These are phyloP conservation scores for Notechis scutatus DNA, from an alignment of 2,113 vertebrate species.

Conservation along the genomic window DNA sequence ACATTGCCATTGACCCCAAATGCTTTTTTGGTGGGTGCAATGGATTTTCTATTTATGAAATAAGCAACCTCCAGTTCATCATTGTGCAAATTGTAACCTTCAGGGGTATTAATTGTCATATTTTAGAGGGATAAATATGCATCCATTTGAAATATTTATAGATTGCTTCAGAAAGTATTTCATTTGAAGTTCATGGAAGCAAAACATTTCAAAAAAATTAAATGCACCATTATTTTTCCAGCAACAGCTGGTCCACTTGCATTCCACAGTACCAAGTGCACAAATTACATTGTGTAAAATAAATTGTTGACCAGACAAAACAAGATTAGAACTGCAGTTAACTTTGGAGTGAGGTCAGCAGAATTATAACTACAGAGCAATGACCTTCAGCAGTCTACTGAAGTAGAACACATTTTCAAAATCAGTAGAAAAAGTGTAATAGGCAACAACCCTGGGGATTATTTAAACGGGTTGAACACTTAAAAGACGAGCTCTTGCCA, in stretches of 20 bases:
- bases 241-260: neutral
- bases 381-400: neutral
- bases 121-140: neutral
- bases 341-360: neutral
- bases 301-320: neutral
- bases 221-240: neutral
- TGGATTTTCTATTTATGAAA: neutral
- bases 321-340: conserved; percentile 5
- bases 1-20: neutral
- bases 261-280: neutral
- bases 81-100: neutral
- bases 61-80: neutral
- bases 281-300: neutral
- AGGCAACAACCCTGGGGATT: neutral
- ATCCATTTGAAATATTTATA: neutral
- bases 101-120: neutral
- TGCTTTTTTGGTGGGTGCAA: neutral
- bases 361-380: neutral
- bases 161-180: neutral
- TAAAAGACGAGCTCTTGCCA: neutral
- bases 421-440: too few species aligned
- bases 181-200: neutral
- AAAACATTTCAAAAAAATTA: neutral
- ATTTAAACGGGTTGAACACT: neutral
- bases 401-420: neutral